phyloP scores from a whole-genome alignment of 2,888 invertebrate species.

The Eupithecia insigniata region DNA sequence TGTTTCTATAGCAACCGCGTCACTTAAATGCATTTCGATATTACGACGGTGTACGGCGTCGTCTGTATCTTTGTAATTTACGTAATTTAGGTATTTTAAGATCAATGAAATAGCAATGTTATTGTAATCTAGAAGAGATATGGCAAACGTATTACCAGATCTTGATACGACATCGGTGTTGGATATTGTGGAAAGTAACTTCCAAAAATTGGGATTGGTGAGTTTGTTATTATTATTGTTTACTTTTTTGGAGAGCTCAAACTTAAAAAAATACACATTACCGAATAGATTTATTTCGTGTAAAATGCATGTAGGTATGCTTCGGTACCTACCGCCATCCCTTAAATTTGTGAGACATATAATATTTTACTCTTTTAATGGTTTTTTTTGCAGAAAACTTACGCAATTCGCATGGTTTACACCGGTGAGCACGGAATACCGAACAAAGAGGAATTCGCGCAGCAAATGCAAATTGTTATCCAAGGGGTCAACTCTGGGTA shows the following conservation, averaged over 20 bases:
- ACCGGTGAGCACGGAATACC: conserved; percentile 71
- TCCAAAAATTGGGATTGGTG: conserved; percentile 64
- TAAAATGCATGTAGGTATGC: background rate
- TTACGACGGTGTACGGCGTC: background rate
- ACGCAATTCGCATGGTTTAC: conserved; percentile 77
- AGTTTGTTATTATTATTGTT: conserved; percentile 46
- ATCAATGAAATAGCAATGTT: background rate
- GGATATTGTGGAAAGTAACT: conserved; percentile 75
- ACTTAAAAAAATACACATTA: background rate
- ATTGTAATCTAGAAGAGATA: conserved; percentile 15
- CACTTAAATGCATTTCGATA: conserved; percentile 2
- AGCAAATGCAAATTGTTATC: conserved; percentile 62
- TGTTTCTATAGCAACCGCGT: conserved; percentile 2
- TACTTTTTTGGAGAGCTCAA: background rate
- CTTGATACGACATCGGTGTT: conserved; percentile 66
- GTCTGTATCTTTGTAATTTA: background rate
- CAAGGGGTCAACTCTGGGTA: conserved; percentile 68
- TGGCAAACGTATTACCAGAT: conserved; percentile 59
- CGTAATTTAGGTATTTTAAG: background rate
- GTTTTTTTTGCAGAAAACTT: conserved; percentile 70
- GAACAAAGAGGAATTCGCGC: conserved; percentile 63
- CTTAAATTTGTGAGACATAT: background rate
- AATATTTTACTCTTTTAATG: background rate
- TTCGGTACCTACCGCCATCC: background rate
- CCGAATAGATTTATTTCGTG: background rate